Conservation (phyloP, 2,888 invertebrate genomes). For the Cephus sareptanus region DNA sequence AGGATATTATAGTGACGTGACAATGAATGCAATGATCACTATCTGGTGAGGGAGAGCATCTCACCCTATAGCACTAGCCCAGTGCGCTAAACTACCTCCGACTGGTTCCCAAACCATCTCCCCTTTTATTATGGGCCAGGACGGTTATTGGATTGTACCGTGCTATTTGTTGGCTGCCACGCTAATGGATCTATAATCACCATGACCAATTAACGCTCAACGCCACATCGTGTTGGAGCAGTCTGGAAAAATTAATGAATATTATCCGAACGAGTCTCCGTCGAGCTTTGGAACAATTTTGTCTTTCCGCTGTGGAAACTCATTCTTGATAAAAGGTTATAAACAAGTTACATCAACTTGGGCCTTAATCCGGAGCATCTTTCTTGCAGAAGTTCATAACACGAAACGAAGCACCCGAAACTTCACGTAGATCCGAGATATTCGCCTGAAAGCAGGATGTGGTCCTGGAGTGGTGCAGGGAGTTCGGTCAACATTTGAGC, state of each 20-base stretch:
- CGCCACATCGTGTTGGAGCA: neutral
- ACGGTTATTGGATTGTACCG: conserved; percentile 62
- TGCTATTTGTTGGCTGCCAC: conserved; percentile 60
- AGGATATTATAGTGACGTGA: conserved; percentile 54
- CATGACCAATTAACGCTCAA: conserved; percentile 50
- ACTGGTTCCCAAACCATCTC: conserved; percentile 53
- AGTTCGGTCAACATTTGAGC: conserved; percentile 60
- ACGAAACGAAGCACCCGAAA: neutral
- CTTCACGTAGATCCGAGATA: neutral
- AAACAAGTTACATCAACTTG: neutral
- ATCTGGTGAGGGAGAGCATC: conserved; percentile 32
- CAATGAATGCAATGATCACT: conserved; percentile 58
- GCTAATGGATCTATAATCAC: conserved; percentile 64
- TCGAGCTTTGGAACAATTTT: neutral
- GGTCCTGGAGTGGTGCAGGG: conserved; percentile 40
- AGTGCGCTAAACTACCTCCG: conserved; percentile 50
- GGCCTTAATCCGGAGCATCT: neutral
- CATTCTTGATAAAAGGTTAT: neutral
- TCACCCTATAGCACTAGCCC: neutral
- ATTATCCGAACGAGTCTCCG: neutral
- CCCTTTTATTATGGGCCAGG: conserved; percentile 55
- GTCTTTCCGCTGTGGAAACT: neutral
- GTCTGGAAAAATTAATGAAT: neutral
- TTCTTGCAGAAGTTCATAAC: neutral
- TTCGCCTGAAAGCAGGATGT: conserved; percentile 49